Base-by-base conservation (phyloP, 1,140 invertebrate genomes). In the Dendroctonus valens region DNA sequence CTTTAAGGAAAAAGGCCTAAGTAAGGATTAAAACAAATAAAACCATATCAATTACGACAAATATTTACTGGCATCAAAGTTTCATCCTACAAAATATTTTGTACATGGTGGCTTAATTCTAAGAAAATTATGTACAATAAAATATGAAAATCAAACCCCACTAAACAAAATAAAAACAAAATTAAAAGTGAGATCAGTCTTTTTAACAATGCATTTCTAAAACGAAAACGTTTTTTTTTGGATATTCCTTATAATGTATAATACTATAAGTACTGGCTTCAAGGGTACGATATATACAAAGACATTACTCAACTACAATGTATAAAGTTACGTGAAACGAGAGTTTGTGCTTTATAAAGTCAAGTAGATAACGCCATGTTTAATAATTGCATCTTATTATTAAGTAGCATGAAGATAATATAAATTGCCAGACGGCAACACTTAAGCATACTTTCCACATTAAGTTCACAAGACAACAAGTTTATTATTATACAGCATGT, bases 131-230 rank as follows among this genome's bases (percentile, higher is more conserved):
- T 68, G 57, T 68, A 68, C 66, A 68, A 68, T 68, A 57, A 68
- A 63, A 63, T 68, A 68, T 68, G 9, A 68, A 68, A 68, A 62
- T 68, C 55, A 68, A 26, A 68, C 52, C 66, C 44, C 66, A 63
- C 66, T 49, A 7, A 59, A 66, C 26, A 53, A 38, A 67, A 59
- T 42, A 60, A 60, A 54, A 67, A 67, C 53, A 54, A 14, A 48
- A 64, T 39, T n/a, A 59, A 11, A 48, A 57, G 67, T 70, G 69
- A 71, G 69, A 71, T 71, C 69, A 71, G 69, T 71, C 69, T 71
- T 68, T 62, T 66, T 57, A 64, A 71, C 65, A 69, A 65, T 66
- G 58, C 57, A 59, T 46, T 42, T 15, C 11, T 8, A 12, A 46
- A 59, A 46, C 26, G 26, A 59, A 40, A 55, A 46, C 8, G 42